Conservation (phyloP, 2,888 invertebrate genomes). For the Drosophila monieri region DNA sequence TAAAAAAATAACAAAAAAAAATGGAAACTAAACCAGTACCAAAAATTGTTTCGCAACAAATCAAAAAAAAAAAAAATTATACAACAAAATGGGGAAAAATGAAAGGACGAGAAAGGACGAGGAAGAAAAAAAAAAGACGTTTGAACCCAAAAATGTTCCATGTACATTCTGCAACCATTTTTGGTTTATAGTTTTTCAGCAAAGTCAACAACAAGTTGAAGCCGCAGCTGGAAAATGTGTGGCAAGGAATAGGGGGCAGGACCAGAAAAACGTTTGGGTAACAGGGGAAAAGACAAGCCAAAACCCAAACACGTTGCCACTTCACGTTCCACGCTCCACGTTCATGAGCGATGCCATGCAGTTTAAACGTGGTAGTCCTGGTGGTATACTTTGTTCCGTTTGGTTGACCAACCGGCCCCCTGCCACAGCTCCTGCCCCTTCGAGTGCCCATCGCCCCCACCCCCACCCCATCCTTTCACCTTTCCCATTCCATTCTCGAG, state of each 20-base stretch:
- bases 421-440: constrained; percentile 1
- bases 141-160: constrained; percentile 42
- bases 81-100: constrained; percentile 17
- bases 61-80: constrained; percentile 52
- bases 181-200: constrained; percentile 45
- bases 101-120: constrained; percentile 13
- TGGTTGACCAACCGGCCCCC: constrained; percentile 39
- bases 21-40: constrained; percentile 29
- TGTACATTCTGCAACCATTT: constrained; percentile 45
- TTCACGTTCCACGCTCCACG: constrained; percentile 39
- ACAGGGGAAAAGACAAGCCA: constrained; percentile 29
- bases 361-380: constrained; percentile 38
- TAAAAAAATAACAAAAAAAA: constrained; percentile 5
- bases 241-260: neutral
- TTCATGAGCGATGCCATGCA: constrained; percentile 32
- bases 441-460: neutral
- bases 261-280: constrained; percentile 22
- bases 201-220: constrained; percentile 64
- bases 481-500: constrained; percentile 1
- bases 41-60: constrained; percentile 68
- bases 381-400: constrained; percentile 60
- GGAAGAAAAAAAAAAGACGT: constrained; percentile 10
- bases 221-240: constrained; percentile 48
- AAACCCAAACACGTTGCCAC: constrained; percentile 45
- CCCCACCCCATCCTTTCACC: constrained; percentile 2